Base-by-base conservation (phyloP, 2,113 vertebrate species). In the Nipponia nippon region DNA sequence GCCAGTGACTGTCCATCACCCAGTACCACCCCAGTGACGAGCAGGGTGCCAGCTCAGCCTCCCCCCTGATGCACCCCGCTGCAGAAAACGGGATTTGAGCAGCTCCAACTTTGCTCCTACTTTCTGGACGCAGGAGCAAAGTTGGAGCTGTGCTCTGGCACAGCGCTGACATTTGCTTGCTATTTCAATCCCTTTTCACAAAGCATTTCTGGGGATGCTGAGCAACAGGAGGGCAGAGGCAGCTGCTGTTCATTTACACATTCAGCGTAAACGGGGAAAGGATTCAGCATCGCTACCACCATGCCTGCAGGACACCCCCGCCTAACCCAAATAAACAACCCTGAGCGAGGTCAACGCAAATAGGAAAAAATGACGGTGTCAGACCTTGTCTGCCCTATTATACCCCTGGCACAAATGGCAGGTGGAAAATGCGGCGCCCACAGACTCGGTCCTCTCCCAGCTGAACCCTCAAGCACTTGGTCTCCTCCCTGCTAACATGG, bases 191-290 rank as follows among this genome's bases (percentile, higher is more conserved):
- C 83, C 72, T 91, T 72, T 52, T 71, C 62, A 36, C 81, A 58
- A n/a, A 82, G 92, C 18, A 1, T 90, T 90, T 77, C 9, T 17
- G 85, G 58, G 89, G 80, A 71, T 78, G 77, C 90, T 82, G 92
- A 93, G 94, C 97, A 92, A 71, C 61, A 85, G 94, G 90, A 89
- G 86, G 87, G 89, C 89, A 97, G 92, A 89, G 61, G 90, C 90
- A 96, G 95, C 83, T 90, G 92, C 83, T 87, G 50, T 70, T 93
- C 59, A 26, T 95, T 94, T 88, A 86, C 96, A 72, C 90, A 49
- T 92, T 80, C 3, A 6, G 73, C 6, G 1, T 46, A 90, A 94
- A n/a, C 0, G 1, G 65, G 69, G 50, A 73, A 79, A 75, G 32
- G 83, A 72, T 73, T 70, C 18, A 1, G 72, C 66, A 40, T 40